Percentiles rank a stretch among this genome's conserved stretches.
Evolutionary conservation across 2,797 vertebrate genomes (phyloP).

Genomic region (Enteromius argenteus): DNA sequence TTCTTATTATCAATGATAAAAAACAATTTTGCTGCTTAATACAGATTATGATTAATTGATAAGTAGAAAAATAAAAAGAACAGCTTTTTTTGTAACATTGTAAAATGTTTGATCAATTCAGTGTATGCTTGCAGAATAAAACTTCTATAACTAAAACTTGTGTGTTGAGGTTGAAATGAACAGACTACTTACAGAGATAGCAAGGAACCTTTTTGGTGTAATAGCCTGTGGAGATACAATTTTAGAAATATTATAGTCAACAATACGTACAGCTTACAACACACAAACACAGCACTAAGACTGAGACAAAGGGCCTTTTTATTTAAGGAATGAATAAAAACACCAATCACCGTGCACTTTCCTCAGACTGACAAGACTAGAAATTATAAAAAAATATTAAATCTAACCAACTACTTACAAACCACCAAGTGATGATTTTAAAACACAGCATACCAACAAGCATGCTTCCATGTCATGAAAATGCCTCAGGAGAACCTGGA

Average conservation of each 20-base stretch:
- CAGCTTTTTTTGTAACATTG: background rate
- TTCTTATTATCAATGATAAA: background rate
- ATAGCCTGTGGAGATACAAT: constrained; percentile 81
- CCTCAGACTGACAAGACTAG: background rate
- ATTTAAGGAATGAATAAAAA: background rate
- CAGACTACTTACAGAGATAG: constrained; percentile 86
- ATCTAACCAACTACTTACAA: background rate
- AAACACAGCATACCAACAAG: constrained; percentile 70
- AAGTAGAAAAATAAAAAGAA: background rate
- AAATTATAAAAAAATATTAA: background rate
- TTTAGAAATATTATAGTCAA: background rate
- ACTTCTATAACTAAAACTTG: no score
- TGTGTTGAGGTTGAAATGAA: background rate
- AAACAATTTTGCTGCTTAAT: background rate
- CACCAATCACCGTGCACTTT: background rate
- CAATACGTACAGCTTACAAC: background rate
- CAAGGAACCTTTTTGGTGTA: constrained; percentile 94
- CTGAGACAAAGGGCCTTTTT: background rate
- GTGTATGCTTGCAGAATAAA: background rate
- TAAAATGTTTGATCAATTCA: background rate
- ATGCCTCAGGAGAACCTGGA: constrained; percentile 67
- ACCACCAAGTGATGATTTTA: constrained; percentile 48
- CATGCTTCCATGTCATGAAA: constrained; percentile 68
- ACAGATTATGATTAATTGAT: background rate
- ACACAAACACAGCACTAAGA: background rate